Conservation (phyloP, 2,888 invertebrate genomes). For the Nasonovia ribisnigri region DNA sequence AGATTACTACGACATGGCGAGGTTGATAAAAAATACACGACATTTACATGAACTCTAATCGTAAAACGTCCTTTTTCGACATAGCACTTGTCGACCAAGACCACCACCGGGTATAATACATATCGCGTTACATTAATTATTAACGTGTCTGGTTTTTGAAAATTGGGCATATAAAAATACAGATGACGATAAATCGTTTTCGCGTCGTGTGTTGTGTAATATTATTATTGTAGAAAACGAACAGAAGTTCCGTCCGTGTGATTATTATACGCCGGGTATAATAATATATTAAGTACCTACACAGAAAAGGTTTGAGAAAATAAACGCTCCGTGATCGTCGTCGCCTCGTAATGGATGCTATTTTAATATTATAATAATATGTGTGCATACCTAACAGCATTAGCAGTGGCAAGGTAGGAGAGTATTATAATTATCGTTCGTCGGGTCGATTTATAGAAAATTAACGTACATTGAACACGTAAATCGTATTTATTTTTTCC, state of each 20-base stretch:
- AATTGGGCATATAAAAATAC: conserved; percentile 21
- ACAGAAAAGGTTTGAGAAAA: background rate
- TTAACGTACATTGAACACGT: conserved; percentile 58
- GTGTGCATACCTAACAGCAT: background rate
- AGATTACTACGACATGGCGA: background rate
- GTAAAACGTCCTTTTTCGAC: background rate
- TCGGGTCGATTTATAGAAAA: conserved; percentile 44
- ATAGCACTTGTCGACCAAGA: background rate
- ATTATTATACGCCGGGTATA: background rate
- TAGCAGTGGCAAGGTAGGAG: background rate
- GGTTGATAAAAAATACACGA: background rate
- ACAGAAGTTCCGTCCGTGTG: background rate
- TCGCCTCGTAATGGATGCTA: background rate
- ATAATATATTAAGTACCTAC: background rate
- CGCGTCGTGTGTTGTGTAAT: background rate
- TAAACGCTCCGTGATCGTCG: background rate
- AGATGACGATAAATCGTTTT: conserved; percentile 40
- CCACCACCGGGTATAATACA: background rate
- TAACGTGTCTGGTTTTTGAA: background rate
- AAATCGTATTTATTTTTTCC: conserved; percentile 13
- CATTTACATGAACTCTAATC: background rate
- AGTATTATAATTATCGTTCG: background rate
- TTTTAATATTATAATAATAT: background rate
- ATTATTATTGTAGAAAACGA: background rate
- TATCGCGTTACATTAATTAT: background rate